phyloP scores from a whole-genome alignment of 1,140 invertebrate genomes.

The Drosophila bipectinata region DNA sequence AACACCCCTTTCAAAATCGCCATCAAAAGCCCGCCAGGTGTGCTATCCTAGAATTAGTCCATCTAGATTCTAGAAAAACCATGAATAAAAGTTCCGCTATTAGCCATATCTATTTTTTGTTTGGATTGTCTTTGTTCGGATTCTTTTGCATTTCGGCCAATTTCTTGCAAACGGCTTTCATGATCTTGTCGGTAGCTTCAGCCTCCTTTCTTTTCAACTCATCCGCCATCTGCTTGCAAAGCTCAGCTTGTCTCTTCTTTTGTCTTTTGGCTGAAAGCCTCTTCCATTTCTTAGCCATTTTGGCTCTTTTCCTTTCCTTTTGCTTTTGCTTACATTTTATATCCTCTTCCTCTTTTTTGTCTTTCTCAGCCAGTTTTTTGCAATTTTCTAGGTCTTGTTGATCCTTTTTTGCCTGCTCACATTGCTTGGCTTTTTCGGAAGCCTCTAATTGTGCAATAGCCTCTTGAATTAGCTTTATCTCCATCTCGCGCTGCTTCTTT shows the following conservation, averaged over 20 bases:
- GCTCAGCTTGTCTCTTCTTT: neutral
- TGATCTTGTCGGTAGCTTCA: neutral
- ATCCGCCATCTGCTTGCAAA: slow-evolving; percentile 5
- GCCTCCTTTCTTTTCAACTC: neutral
- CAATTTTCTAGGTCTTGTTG: slow-evolving; percentile 11
- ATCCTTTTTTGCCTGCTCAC: neutral
- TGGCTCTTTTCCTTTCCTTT: neutral
- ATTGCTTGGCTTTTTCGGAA: neutral
- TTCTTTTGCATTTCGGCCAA: neutral
- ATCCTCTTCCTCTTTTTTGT: neutral
- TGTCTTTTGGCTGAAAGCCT: neutral
- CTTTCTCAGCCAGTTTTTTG: neutral
- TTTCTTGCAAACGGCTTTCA: slow-evolving; percentile 12
- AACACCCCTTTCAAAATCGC: neutral
- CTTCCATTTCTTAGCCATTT: slow-evolving; percentile 7
- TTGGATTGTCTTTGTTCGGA: neutral
- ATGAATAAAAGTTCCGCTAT: neutral
- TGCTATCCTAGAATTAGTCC: neutral
- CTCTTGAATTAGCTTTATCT: slow-evolving; percentile 6
- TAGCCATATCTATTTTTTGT: slow-evolving; percentile 5
- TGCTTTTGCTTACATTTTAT: neutral
- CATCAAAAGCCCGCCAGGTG: neutral
- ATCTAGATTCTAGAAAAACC: neutral
- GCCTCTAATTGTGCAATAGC: slow-evolving; percentile 3
- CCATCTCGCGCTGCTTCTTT: neutral